These are phyloP conservation scores for Siniperca scherzeri DNA, from an alignment of 2,797 vertebrate genomes.

Conservation along the genomic window DNA sequence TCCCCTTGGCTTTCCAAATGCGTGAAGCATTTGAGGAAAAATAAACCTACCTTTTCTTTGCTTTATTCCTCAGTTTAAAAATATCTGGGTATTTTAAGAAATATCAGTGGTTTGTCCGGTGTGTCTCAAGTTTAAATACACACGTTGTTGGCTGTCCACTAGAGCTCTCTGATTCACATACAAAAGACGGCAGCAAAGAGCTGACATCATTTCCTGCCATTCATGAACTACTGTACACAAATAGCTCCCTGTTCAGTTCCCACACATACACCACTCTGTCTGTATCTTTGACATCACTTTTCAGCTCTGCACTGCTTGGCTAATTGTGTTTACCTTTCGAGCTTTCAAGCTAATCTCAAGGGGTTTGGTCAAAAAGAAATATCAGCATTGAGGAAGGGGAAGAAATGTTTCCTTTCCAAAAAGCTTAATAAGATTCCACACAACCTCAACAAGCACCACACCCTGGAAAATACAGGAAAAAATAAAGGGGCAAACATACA, in stretches of 20 bases:
- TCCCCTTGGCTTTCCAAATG: neutral
- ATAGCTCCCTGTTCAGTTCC: constrained; percentile 85
- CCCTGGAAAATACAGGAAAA: constrained; percentile 69
- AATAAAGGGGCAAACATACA: constrained; percentile 40
- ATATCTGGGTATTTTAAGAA: constrained; percentile 46
- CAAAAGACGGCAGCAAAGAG: constrained; percentile 74
- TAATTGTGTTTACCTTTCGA: constrained; percentile 75
- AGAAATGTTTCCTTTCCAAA: constrained; percentile 69
- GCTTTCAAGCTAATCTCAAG: constrained; percentile 69
- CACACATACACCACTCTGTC: constrained; percentile 73
- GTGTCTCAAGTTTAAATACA: constrained; percentile 60
- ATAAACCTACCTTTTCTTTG: constrained; percentile 7
- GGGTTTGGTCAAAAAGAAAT: constrained; percentile 64
- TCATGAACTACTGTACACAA: constrained; percentile 81
- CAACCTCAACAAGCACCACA: constrained; percentile 68
- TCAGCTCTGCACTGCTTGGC: constrained; percentile 52
- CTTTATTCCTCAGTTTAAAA: constrained; percentile 53
- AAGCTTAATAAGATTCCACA: constrained; percentile 50
- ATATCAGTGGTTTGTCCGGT: constrained; percentile 48
- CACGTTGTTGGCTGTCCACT: constrained; percentile 45
- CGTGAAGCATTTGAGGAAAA: constrained; percentile 19
- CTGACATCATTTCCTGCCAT: constrained; percentile 90
- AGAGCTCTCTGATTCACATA: constrained; percentile 68
- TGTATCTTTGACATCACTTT: constrained; percentile 67
- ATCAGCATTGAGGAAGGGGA: constrained; percentile 63